Conservation (phyloP, 35 echinoderm and acorn worm species). For the Ophiothrix spiculata region DNA sequence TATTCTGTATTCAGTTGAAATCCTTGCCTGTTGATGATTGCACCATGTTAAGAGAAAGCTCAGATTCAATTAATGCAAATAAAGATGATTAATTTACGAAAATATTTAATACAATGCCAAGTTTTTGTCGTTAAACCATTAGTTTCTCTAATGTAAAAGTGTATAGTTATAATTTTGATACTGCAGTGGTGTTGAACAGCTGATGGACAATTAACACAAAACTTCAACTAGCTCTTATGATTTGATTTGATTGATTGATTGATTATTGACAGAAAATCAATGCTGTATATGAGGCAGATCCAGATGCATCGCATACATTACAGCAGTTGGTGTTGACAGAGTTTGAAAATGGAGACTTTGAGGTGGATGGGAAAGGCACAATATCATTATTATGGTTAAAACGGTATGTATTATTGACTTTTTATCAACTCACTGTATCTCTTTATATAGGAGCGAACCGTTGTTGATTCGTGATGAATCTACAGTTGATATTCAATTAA, state of each 20-base stretch:
- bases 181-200: not conserved
- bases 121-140: not conserved
- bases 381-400: not conserved
- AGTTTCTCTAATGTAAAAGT: not conserved
- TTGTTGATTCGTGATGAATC: too few relatives aligned
- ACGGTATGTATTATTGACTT: not conserved
- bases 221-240: not conserved
- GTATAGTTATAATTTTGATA: not conserved
- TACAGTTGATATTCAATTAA: too few relatives aligned
- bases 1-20: too few relatives aligned
- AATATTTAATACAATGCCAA: too few relatives aligned
- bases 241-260: not conserved
- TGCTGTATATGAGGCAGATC: not conserved
- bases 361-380: not conserved
- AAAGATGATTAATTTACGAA: not conserved
- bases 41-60: too few relatives aligned
- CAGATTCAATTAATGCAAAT: not conserved
- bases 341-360: not conserved
- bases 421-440: too few relatives aligned
- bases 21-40: too few relatives aligned
- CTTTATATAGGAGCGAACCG: too few relatives aligned
- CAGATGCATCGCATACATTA: not conserved
- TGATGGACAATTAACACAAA: not conserved
- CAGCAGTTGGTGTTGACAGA: not conserved
- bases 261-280: not conserved